These are phyloP conservation scores for Phrynocephalus guinanensis DNA, from an alignment of 2,797 vertebrate species.

Conservation along the genomic window DNA sequence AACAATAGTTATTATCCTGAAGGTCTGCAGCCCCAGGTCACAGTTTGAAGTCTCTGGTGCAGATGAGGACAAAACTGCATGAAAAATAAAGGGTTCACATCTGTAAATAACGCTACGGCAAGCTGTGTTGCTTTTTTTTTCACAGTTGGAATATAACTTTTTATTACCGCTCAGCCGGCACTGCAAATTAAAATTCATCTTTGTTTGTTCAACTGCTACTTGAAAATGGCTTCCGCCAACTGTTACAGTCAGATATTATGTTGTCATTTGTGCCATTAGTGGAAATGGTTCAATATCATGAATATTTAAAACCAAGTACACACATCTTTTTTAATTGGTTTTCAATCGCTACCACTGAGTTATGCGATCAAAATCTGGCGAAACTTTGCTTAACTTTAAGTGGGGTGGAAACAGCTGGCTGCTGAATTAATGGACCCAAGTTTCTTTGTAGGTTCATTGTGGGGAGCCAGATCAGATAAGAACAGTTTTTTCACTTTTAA, in stretches of 20 bases:
- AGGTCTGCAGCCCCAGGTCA: slow-evolving; percentile 56
- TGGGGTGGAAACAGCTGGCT: slow-evolving; percentile 57
- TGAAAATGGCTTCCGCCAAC: slow-evolving; percentile 81
- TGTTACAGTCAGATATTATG: slow-evolving; percentile 78
- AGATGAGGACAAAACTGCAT: slow-evolving; percentile 68
- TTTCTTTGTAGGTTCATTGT: slow-evolving; percentile 57
- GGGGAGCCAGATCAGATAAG: slow-evolving; percentile 47
- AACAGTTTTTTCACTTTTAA: slow-evolving; percentile 57
- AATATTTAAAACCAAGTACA: slow-evolving; percentile 78
- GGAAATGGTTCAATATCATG: slow-evolving; percentile 73
- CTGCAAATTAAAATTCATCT: slow-evolving; percentile 84
- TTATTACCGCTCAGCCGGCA: slow-evolving; percentile 82
- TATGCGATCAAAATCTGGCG: slow-evolving; percentile 65
- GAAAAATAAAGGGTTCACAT: slow-evolving; percentile 42
- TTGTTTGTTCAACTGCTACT: slow-evolving; percentile 78
- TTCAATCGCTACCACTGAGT: slow-evolving; percentile 69
- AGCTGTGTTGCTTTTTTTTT: slow-evolving; percentile 73
- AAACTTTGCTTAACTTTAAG: slow-evolving; percentile 70
- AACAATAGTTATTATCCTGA: slow-evolving; percentile 58
- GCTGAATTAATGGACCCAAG: slow-evolving; percentile 65
- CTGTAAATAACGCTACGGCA: slow-evolving; percentile 81
- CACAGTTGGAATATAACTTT: slow-evolving; percentile 82
- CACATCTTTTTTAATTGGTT: slow-evolving; percentile 61
- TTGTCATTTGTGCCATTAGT: slow-evolving; percentile 79
- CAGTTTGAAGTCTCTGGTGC: slow-evolving; percentile 69